Base-by-base conservation (phyloP, 2,888 invertebrate genomes). In the Scaptomyza parva region DNA sequence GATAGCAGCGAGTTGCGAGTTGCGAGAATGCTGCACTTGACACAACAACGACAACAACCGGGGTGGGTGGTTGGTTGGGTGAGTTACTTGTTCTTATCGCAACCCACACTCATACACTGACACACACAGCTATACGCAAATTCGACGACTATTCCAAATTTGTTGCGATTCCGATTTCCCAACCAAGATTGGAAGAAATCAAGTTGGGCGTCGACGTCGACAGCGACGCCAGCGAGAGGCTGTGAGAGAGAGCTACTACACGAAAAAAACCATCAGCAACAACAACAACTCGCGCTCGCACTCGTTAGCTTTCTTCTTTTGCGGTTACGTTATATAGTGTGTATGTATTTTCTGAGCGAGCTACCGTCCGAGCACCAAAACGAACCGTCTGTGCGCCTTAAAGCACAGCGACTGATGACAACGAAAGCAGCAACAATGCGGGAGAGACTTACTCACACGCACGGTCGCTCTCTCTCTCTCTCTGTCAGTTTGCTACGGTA, bases 121-220 rank as follows among this genome's bases (percentile, higher is more conserved):
- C 33, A 37, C 57, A 48, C 20, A 33, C 20, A 50, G 17, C 9
- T 17, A 17, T 1, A 17, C 68, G 76, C 76, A 75, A 88, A 85
- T 87, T 63, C 78, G 53, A 60, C 83, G 80, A 76, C 78, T 76
- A 77, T 88, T 88, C 88, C 88, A 89, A 89, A 89, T 88, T 37
- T 88, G 83, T 80, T 82, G 84, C 86, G 86, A 89, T 63, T 76
- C 44, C 70, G 80, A 76, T 89, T 89, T 88, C 79, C 70, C 85
- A 76, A 73, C 66, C 69, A 79, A 88, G 89, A 88, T 88, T 88
- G 87, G 76, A 81, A 86, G 77, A 85, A 89, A 89, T 89, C 88
- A 88, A 81, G 75, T 81, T 76, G 73, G 61, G 63, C 75, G 72
- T 62, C 70, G 58, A 57, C 68, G 68, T 47, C 47, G 33, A 43